phyloP scores from a whole-genome alignment of 2,888 invertebrate species.

The Drosophila picticornis region DNA sequence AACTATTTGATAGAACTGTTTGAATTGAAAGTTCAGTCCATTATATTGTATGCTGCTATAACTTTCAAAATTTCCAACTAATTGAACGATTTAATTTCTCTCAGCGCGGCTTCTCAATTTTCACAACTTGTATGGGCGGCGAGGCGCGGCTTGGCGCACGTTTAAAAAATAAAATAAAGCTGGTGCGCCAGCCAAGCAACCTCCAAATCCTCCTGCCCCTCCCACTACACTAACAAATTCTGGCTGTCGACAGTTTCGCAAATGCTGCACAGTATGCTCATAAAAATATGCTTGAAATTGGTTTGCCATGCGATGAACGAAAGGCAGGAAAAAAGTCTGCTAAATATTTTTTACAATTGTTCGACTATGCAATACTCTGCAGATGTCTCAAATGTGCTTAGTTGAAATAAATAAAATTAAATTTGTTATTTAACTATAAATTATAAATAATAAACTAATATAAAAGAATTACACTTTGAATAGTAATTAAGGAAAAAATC shows the following conservation, averaged over 20 bases:
- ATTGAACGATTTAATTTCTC: constrained; percentile 10
- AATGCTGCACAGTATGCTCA: constrained; percentile 66
- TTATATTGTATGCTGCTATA: background rate
- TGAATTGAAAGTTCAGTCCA: background rate
- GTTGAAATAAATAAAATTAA: rapidly evolving
- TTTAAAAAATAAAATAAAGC: constrained; percentile 77
- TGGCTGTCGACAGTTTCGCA: constrained; percentile 26
- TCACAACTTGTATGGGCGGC: constrained; percentile 51
- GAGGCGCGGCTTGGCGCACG: constrained; percentile 60
- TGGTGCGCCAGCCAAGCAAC: constrained; percentile 67
- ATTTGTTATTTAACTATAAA: background rate
- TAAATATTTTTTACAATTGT: too few relatives aligned
- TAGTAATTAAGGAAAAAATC: background rate
- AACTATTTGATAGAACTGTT: too few relatives aligned
- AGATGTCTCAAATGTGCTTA: background rate
- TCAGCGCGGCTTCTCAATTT: constrained; percentile 39
- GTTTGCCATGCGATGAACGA: constrained; percentile 53
- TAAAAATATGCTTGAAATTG: constrained; percentile 80
- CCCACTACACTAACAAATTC: constrained; percentile 3
- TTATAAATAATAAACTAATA: background rate
- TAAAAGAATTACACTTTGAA: background rate
- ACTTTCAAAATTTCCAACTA: background rate
- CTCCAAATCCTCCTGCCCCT: background rate
- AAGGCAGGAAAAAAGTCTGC: constrained; percentile 27
- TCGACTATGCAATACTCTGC: constrained; percentile 13